Evolutionary conservation across 2,113 vertebrate species (phyloP).

Genomic region (Diphyllodes magnificus): DNA sequence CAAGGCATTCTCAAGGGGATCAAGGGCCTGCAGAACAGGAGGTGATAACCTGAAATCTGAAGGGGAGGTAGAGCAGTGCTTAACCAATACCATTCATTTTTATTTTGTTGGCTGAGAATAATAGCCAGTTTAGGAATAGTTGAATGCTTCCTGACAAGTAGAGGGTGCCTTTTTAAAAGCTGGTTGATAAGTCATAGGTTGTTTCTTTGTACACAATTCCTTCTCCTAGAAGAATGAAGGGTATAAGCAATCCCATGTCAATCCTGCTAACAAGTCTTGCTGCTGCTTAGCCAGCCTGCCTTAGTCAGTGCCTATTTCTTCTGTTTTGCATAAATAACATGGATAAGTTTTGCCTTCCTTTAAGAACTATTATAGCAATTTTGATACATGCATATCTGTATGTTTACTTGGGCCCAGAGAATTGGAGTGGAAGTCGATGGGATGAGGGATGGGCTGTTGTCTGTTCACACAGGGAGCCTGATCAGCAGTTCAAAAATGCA

Average conservation of each 20-base stretch:
- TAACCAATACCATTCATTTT: background rate
- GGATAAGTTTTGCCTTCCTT: background rate
- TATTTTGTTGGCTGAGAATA: background rate
- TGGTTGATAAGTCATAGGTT: background rate
- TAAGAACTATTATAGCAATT: background rate
- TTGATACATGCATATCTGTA: background rate
- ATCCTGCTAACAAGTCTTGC: background rate
- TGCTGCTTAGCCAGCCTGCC: background rate
- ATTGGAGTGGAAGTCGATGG: fast-evolving
- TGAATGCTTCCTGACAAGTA: background rate
- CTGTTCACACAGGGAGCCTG: background rate
- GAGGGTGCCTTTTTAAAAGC: background rate
- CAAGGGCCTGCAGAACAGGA: background rate
- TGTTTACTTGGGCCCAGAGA: background rate
- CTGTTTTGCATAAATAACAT: background rate
- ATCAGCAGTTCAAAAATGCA: background rate
- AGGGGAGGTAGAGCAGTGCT: background rate
- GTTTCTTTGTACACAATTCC: background rate
- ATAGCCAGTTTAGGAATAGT: background rate
- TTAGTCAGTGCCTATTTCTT: background rate
- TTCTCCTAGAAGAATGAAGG: background rate
- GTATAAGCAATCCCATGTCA: background rate
- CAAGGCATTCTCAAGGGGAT: background rate
- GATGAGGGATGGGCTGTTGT: background rate
- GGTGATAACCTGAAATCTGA: background rate